Evolutionary conservation across 2,113 vertebrate species (phyloP).

Genomic region (Dryoscopus gambensis): DNA sequence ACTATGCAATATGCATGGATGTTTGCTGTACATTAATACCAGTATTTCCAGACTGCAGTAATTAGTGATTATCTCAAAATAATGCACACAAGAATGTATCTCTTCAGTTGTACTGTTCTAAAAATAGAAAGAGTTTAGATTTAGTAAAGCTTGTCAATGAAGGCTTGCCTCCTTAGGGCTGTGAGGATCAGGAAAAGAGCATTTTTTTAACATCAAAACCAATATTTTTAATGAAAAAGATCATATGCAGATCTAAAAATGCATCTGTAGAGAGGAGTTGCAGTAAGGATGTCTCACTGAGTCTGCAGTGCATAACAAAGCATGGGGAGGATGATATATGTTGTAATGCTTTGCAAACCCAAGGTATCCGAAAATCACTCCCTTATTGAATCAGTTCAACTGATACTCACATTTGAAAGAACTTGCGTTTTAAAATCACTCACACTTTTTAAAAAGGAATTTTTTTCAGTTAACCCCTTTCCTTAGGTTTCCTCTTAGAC

Average conservation of each 20-base stretch:
- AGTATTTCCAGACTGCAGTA: background rate
- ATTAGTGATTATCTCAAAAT: background rate
- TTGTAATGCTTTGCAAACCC: background rate
- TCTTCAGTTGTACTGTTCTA: background rate
- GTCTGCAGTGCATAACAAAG: background rate
- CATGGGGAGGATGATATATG: background rate
- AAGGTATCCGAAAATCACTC: background rate
- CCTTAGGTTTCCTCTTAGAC: background rate
- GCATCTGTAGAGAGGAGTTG: background rate
- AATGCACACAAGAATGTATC: background rate
- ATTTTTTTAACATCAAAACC: background rate
- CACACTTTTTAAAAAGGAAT: background rate
- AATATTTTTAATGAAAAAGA: background rate
- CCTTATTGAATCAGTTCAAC: background rate
- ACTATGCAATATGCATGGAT: background rate
- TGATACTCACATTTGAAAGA: background rate
- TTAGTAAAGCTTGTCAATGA: constrained; percentile 6
- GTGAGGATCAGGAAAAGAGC: background rate
- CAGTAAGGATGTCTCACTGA: background rate
- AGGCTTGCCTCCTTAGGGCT: background rate
- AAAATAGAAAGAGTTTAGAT: background rate
- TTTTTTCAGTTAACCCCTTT: background rate
- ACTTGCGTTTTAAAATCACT: background rate
- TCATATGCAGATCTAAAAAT: background rate
- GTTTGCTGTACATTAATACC: background rate